Conservation (phyloP, 1,140 invertebrate species). For the Andricus grossulariae region DNA sequence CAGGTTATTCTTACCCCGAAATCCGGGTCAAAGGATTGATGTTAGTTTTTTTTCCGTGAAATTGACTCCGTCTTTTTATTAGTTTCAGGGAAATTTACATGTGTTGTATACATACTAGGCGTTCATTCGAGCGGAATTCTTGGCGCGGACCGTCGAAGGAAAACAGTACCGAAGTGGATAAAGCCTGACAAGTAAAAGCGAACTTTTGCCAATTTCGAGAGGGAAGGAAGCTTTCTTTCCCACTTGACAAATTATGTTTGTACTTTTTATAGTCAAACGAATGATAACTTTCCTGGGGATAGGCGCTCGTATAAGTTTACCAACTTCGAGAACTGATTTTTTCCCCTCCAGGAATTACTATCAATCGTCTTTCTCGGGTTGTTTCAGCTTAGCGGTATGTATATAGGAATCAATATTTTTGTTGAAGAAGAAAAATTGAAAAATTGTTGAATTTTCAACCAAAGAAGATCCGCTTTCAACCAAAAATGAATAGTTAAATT, state of each 20-base stretch:
- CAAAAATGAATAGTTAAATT: too few relatives aligned
- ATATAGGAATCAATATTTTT: too few relatives aligned
- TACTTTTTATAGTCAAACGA: constrained; percentile 15
- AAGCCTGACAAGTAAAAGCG: constrained; percentile 1
- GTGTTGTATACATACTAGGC: not conserved
- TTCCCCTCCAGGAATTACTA: not conserved
- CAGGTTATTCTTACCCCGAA: too few relatives aligned
- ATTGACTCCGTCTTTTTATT: not conserved
- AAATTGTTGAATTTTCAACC: too few relatives aligned
- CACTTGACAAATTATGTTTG: constrained; percentile 39
- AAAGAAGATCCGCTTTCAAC: too few relatives aligned
- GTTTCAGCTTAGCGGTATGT: too few relatives aligned
- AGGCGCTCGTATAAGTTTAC: not conserved
- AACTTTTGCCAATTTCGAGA: constrained; percentile 35
- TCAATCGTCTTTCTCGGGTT: too few relatives aligned
- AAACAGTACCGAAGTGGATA: constrained; percentile 15
- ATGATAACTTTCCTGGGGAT: not conserved
- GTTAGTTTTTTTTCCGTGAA: constrained; percentile 1
- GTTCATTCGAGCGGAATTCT: constrained; percentile 14
- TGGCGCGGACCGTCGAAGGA: not conserved
- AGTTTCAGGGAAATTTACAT: not conserved
- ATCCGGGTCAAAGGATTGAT: too few relatives aligned
- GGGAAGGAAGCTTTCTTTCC: not conserved
- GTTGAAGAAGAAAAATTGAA: too few relatives aligned
- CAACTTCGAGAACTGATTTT: constrained; percentile 13